A percentile compares a stretch with the other conserved stretches of the same genome.
phyloP scores from a whole-genome alignment of 2,888 invertebrate genomes.

The Rapana venosa region DNA sequence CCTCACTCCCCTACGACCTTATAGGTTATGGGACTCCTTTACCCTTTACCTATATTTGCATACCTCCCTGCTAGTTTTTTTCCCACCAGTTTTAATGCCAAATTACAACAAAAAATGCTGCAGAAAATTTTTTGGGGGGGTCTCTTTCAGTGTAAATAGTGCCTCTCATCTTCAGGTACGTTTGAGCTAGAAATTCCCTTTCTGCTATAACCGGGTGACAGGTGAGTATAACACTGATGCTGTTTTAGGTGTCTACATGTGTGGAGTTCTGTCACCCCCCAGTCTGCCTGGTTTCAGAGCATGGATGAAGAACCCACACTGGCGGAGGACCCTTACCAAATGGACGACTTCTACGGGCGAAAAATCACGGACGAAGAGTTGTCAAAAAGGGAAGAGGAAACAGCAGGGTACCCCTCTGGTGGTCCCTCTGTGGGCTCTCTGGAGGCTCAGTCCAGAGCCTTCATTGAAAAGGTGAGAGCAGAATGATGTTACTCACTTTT shows the following conservation, averaged over 20 bases:
- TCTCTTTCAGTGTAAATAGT: no score
- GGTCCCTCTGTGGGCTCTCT: conserved; percentile 26
- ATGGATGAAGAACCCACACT: conserved; percentile 12
- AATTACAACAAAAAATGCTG: no score
- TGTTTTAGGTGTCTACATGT: neutral
- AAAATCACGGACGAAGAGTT: conserved; percentile 48
- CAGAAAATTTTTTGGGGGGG: no score
- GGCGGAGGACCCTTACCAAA: conserved; percentile 41
- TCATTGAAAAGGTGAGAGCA: conserved; percentile 33
- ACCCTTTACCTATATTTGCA: no score
- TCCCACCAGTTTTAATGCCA: no score
- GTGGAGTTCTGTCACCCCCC: neutral
- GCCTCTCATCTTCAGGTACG: no score
- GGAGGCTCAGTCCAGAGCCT: conserved; percentile 37
- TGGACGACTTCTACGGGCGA: conserved; percentile 43
- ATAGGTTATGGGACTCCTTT: no score
- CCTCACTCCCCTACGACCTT: no score
- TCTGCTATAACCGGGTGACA: no score
- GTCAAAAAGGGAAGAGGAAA: conserved; percentile 40
- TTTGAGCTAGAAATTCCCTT: neutral
- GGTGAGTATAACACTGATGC: no score
- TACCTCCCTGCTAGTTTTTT: no score
- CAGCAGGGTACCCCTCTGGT: conserved; percentile 8
- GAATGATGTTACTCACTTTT: no score
- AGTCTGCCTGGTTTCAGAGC: neutral